phyloP scores from a whole-genome alignment of 2,888 invertebrate genomes.

The Cephalotes varians region DNA sequence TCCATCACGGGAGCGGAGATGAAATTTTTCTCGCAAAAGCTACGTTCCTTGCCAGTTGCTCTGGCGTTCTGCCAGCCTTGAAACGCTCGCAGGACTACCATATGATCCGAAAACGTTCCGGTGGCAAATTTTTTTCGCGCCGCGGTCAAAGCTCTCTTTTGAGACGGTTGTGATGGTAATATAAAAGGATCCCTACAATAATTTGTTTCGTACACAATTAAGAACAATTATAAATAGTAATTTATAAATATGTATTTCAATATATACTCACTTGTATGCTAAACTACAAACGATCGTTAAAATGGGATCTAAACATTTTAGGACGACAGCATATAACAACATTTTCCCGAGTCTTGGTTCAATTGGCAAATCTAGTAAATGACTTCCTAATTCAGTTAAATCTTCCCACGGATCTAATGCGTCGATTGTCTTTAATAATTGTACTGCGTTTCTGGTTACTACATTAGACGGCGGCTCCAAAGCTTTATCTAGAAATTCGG shows the following conservation, averaged over 20 bases:
- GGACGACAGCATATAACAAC: constrained; percentile 94
- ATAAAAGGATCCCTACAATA: constrained; percentile 90
- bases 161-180: constrained; percentile 90
- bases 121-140: constrained; percentile 91
- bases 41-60: constrained; percentile 88
- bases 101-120: constrained; percentile 95
- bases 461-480: constrained; percentile 94
- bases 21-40: constrained; percentile 92
- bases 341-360: constrained; percentile 97
- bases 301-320: constrained; percentile 97
- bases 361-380: constrained; percentile 96
- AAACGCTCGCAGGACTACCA: constrained; percentile 93
- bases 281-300: constrained; percentile 95
- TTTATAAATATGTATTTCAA: neutral
- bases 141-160: constrained; percentile 88
- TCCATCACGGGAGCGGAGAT: constrained; percentile 95
- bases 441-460: constrained; percentile 92
- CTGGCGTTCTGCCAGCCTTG: constrained; percentile 89
- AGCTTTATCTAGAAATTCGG: constrained; percentile 93
- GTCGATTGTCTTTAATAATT: constrained; percentile 91
- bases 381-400: constrained; percentile 94
- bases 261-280: constrained; percentile 89
- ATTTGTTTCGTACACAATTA: neutral
- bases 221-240: neutral
- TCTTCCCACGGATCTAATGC: constrained; percentile 95